Evolutionary conservation across 2,888 invertebrate genomes (phyloP), one percentile per base, ranked within the genome.

Genomic region (Campoplex nolae): DNA sequence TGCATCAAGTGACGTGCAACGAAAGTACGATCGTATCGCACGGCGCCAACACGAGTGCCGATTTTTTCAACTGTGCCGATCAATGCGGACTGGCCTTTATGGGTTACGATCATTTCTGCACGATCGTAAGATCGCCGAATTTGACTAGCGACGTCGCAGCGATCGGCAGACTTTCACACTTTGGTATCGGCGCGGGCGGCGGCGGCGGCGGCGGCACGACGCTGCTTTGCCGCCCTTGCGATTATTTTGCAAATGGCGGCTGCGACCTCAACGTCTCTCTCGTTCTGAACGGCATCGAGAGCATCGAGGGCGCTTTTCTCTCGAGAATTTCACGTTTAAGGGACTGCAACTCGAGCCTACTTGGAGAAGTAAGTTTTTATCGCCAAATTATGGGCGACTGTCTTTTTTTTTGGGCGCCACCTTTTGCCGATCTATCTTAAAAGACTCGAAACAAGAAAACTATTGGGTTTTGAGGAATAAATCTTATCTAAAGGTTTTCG

Each of bases 251-350:
- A n/a, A 80, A 86, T 28, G 86, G 74, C 23, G 88, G 71, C 23
- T 92, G 93, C 77, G 90, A 91, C 67, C 84, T 89, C 23, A 93
- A 92, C 73, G 89, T 92, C n/a, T 92, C 93, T 18, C 84, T 93
- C 73, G 85, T 92, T 0, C 87, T 92, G 67, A 90, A 90, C 32
- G 92, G 92, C 4, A 80, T 93, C 38, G 92, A 92, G 70, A 92
- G 87, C 68, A 88, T 93, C 75, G 90, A 93, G 86, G 92, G 92
- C 8, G 89, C 91, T 51, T 92, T 93, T 65, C 84, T 92, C 38
- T 91, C 92, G 32, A 91, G 88, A 48, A 89, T 92, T 70, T 87
- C 92, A 9, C 87, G 87, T 54, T 86, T 91, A 54, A 88, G 84
- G 23, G 92, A 90, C 42, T 92, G 92, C 87, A 92, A 92, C 84